A percentile compares a stretch with the other conserved stretches of the same genome.
These are phyloP conservation scores for Ursus arctos DNA, from an alignment of 2,113 vertebrate species.

Conservation along the genomic window DNA sequence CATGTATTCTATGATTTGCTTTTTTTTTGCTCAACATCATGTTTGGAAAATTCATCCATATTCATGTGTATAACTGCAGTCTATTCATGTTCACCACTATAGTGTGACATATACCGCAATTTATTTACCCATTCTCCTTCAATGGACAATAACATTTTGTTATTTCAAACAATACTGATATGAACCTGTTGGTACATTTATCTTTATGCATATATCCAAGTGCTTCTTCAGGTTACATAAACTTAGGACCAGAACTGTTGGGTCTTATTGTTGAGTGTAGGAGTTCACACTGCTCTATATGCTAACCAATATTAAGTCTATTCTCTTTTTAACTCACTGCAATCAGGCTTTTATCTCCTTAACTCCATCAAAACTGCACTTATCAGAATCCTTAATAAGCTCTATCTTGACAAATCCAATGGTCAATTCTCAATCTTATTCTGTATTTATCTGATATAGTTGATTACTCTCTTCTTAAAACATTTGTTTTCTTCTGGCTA, in stretches of 20 bases:
- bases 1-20: background rate
- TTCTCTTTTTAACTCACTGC: slow-evolving; percentile 1
- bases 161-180: background rate
- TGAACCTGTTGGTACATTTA: background rate
- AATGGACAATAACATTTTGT: background rate
- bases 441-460: background rate
- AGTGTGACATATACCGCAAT: background rate
- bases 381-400: background rate
- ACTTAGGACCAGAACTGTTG: background rate
- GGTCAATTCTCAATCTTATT: background rate
- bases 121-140: background rate
- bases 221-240: slow-evolving; percentile 39
- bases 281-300: background rate
- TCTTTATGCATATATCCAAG: background rate
- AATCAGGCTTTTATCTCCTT: background rate
- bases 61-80: background rate
- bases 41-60: background rate
- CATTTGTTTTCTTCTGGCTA: slow-evolving; percentile 17
- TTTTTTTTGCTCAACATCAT: background rate
- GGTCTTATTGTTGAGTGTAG: background rate
- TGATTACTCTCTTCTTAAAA: slow-evolving; percentile 7
- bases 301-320: slow-evolving; percentile 1
- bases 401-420: slow-evolving; percentile 39
- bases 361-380: background rate
- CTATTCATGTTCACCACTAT: background rate